Evolutionary conservation across 2,113 vertebrate genomes (phyloP).

Genomic region (Scytalopus superciliaris): DNA sequence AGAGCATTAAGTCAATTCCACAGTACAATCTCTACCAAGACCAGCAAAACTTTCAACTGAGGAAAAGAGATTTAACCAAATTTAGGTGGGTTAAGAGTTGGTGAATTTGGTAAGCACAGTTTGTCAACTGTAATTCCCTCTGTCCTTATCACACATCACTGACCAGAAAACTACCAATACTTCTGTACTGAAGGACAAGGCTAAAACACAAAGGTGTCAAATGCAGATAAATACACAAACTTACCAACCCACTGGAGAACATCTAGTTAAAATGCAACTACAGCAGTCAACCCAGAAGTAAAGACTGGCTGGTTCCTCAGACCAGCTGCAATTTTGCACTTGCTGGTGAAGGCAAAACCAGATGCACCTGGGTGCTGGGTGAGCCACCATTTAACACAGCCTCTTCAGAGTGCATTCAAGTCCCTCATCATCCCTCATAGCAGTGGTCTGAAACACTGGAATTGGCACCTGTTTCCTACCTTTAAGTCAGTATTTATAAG

Average conservation of each 20-base stretch:
- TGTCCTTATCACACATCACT: background rate
- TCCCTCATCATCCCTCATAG: background rate
- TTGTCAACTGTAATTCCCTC: background rate
- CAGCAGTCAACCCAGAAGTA: background rate
- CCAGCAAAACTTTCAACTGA: background rate
- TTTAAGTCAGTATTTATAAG: background rate
- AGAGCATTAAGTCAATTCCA: background rate
- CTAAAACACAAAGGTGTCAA: background rate
- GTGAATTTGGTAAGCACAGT: rapidly evolving
- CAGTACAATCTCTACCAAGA: background rate
- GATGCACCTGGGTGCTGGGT: background rate
- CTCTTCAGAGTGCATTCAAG: background rate
- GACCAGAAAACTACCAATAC: background rate
- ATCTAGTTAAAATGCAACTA: background rate
- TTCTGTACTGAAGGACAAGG: background rate
- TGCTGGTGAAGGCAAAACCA: background rate
- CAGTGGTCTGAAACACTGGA: background rate
- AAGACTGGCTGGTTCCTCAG: background rate
- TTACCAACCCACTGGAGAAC: background rate
- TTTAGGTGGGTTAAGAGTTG: background rate
- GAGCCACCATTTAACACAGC: background rate
- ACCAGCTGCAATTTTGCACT: background rate
- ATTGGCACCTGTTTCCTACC: background rate
- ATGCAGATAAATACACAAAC: background rate
- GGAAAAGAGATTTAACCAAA: background rate